phyloP scores from a whole-genome alignment of 2,113 vertebrate species.

The Galemys pyrenaicus region DNA sequence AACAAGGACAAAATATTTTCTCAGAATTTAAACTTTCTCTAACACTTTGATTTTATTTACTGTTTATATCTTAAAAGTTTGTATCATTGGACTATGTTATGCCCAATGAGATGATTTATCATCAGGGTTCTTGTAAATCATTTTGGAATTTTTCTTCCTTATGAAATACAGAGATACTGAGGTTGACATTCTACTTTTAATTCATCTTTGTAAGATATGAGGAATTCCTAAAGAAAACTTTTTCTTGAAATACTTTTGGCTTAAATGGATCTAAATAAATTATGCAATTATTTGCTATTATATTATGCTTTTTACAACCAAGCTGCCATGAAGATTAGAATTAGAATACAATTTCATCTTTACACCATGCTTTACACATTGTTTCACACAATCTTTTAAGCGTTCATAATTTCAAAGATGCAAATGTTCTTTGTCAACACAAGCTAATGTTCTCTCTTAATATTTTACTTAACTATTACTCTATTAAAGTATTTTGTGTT shows the following conservation, averaged over 20 bases:
- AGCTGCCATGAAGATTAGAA: not conserved
- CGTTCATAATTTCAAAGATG: not conserved
- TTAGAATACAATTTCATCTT: not conserved
- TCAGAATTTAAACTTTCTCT: not conserved
- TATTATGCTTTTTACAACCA: not conserved
- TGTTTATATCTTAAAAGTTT: not conserved
- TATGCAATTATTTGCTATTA: conserved; percentile 2
- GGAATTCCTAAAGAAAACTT: not conserved
- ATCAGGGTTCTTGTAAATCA: not conserved
- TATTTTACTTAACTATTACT: not conserved
- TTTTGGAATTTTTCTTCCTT: not conserved
- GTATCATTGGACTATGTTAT: too few relatives aligned
- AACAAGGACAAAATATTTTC: conserved; percentile 1
- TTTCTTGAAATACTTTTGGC: not conserved
- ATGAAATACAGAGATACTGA: not conserved
- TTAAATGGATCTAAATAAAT: not conserved
- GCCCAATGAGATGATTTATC: conserved; percentile 15
- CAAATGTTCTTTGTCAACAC: not conserved
- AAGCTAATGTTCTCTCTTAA: not conserved
- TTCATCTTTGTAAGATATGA: not conserved
- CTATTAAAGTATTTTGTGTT: conserved; percentile 31
- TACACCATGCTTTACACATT: not conserved
- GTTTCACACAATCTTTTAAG: conserved; percentile 23
- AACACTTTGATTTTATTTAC: not conserved
- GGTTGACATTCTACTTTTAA: conserved; percentile 19